These are phyloP conservation scores for Listrodromus nycthemerus DNA, from an alignment of 2,888 invertebrate genomes.

Conservation along the genomic window DNA sequence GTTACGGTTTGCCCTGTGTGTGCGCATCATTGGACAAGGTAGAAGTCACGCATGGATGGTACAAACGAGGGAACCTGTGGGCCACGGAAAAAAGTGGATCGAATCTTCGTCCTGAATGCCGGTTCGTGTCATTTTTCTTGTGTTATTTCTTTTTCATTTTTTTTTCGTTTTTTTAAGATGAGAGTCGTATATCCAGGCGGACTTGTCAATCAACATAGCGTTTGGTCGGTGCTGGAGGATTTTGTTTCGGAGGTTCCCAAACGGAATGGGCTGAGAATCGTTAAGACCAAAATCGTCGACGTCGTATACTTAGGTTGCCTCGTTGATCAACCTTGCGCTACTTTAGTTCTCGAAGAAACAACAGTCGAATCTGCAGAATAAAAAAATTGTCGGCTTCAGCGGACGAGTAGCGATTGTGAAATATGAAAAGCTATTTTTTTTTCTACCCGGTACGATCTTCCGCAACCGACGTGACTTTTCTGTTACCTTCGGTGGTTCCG, in stretches of 20 bases:
- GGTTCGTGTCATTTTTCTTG: not conserved
- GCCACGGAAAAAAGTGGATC: constrained; percentile 1
- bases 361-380: too few species aligned
- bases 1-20: constrained; percentile 5
- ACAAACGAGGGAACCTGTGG: constrained; percentile 1
- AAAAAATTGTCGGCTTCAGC: too few species aligned
- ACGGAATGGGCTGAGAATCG: not conserved
- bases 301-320: not conserved
- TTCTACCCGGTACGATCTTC: not conserved
- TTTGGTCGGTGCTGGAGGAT: not conserved
- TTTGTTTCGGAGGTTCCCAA: not conserved
- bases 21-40: constrained; percentile 21
- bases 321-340: not conserved
- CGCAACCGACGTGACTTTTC: not conserved
- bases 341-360: not conserved
- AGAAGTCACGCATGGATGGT: not conserved
- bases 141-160: not conserved
- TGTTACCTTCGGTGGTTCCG: not conserved
- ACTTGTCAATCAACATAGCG: not conserved
- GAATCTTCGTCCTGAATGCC: not conserved
- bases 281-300: not conserved
- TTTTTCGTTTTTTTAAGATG: not conserved
- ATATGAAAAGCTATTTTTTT: too few species aligned
- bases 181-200: not conserved
- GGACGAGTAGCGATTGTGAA: too few species aligned